A percentile compares a stretch with the other conserved stretches of the same genome.
phyloP scores from a whole-genome alignment of 2,113 vertebrate species.

The Bostrychus sinensis region DNA sequence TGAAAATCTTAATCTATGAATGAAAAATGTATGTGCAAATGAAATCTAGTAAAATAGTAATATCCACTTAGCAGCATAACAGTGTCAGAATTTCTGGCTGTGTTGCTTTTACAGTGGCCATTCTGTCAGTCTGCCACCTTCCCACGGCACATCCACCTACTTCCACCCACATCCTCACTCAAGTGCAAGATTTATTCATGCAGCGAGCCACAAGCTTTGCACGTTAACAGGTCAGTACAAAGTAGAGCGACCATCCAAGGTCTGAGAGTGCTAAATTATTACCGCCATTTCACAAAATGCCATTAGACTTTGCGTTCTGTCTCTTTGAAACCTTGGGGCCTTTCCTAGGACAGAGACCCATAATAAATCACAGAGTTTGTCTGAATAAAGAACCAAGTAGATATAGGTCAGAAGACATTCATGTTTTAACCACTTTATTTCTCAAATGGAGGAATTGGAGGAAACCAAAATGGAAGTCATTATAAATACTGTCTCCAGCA shows the following conservation, averaged over 20 bases:
- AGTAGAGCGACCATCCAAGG: conserved; percentile 6
- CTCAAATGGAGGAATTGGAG: too few species aligned
- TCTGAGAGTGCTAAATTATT: neutral
- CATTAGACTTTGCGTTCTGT: neutral
- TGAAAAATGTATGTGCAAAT: neutral
- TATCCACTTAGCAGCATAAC: neutral
- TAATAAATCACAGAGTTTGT: neutral
- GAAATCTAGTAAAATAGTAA: neutral
- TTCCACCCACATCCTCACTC: conserved; percentile 10
- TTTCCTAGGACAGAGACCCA: neutral
- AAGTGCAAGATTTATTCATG: conserved; percentile 15
- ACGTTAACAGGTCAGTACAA: neutral
- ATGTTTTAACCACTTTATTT: neutral
- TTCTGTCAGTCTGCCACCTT: conserved; percentile 6
- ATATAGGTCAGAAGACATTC: neutral
- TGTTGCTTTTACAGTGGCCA: neutral
- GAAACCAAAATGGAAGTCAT: conserved; percentile 28
- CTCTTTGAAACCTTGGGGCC: neutral
- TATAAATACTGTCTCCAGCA: conserved; percentile 21
- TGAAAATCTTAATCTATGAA: too few species aligned
- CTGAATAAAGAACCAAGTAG: neutral
- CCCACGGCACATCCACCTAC: conserved; percentile 11
- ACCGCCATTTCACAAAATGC: neutral
- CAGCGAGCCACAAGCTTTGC: conserved; percentile 6
- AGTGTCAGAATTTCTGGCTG: too few species aligned